Conservation (phyloP, 2,888 invertebrate species). For the Stegana nigrithorax region DNA sequence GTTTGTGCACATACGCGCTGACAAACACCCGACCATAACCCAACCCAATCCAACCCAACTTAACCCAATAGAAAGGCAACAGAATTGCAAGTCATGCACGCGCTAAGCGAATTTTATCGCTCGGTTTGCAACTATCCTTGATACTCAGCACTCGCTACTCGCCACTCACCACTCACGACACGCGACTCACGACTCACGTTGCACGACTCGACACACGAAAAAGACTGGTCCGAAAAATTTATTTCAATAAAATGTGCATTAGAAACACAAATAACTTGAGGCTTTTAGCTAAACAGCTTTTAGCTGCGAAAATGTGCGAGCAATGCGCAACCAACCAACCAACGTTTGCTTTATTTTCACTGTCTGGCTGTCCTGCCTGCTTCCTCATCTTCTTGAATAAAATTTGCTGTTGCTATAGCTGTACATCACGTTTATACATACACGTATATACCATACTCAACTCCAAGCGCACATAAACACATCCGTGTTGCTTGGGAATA, state of each 20-base stretch:
- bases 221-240: slow-evolving; percentile 56
- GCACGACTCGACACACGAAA: slow-evolving; percentile 28
- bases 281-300: slow-evolving; percentile 46
- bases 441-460: background rate
- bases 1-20: too few species aligned
- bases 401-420: too few species aligned
- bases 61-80: too few species aligned
- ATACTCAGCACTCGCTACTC: background rate
- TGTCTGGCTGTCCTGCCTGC: too few species aligned
- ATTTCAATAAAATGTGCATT: slow-evolving; percentile 60
- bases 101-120: background rate
- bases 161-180: background rate
- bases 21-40: too few species aligned
- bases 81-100: slow-evolving; percentile 8
- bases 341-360: slow-evolving; percentile 15
- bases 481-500: background rate
- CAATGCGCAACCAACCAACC: background rate
- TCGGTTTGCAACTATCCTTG: background rate
- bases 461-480: background rate
- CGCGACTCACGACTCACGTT: background rate
- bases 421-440: background rate
- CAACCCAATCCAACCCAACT: background rate
- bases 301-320: slow-evolving; percentile 23
- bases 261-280: slow-evolving; percentile 53
- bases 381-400: too few species aligned